phyloP scores from a whole-genome alignment of 2,113 vertebrate species.

The Corythornis vintsioides region DNA sequence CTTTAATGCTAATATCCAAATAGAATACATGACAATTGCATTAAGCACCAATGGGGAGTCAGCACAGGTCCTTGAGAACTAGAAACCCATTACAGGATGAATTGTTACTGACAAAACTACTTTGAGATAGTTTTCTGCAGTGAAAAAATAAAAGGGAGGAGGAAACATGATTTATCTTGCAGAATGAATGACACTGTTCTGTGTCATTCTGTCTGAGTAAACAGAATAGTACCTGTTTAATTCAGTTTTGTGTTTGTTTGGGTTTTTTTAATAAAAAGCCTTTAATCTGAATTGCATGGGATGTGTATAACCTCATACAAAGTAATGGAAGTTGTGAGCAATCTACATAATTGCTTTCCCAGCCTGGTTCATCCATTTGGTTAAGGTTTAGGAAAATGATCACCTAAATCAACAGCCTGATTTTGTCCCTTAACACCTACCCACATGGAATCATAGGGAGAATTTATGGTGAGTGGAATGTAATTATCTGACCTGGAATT shows the following conservation, averaged over 20 bases:
- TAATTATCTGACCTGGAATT: conserved; percentile 35
- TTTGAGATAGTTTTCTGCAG: neutral
- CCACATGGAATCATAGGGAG: neutral
- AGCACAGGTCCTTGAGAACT: neutral
- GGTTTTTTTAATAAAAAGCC: neutral
- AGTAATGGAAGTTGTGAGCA: neutral
- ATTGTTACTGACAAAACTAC: neutral
- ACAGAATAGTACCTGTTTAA: neutral
- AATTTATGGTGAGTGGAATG: conserved; percentile 24
- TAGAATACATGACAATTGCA: conserved; percentile 33
- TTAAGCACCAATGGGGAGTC: neutral
- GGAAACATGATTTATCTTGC: neutral
- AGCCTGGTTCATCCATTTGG: neutral
- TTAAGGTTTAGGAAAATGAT: conserved; percentile 12
- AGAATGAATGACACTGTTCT: neutral
- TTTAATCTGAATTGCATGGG: neutral
- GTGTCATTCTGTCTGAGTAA: neutral
- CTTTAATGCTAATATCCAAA: conserved; percentile 42
- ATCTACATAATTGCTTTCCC: neutral
- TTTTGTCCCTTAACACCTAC: conserved; percentile 5
- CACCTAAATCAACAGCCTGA: neutral
- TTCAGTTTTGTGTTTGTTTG: neutral
- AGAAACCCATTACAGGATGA: neutral
- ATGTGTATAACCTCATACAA: neutral
- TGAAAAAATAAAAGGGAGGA: neutral